phyloP scores from a whole-genome alignment of 2,888 invertebrate genomes.

The Therioaphis trifolii region DNA sequence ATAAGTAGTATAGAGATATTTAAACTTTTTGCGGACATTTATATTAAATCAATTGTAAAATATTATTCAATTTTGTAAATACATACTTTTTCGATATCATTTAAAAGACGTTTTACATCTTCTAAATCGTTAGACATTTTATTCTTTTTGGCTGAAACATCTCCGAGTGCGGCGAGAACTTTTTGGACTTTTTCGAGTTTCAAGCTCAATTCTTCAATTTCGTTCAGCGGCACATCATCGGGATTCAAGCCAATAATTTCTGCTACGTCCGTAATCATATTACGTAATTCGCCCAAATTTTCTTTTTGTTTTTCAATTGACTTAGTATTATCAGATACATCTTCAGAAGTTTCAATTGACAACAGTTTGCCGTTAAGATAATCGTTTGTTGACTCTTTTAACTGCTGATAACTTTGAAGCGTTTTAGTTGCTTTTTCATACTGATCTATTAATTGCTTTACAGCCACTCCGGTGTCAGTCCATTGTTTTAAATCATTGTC shows the following conservation, averaged over 20 bases:
- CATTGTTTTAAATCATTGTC: slow-evolving; percentile 25
- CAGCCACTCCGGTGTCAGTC: slow-evolving; percentile 5
- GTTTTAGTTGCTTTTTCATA: slow-evolving; percentile 39
- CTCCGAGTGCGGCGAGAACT: slow-evolving; percentile 79
- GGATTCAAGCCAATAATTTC: slow-evolving; percentile 80
- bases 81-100: slow-evolving; percentile 54
- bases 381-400: slow-evolving; percentile 37
- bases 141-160: slow-evolving; percentile 69
- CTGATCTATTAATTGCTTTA: slow-evolving; percentile 34
- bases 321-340: slow-evolving; percentile 40
- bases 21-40: slow-evolving; percentile 22
- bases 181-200: slow-evolving; percentile 81
- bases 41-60: slow-evolving; percentile 27
- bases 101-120: slow-evolving; percentile 34
- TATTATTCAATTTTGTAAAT: neutral
- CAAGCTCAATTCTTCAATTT: slow-evolving; percentile 81
- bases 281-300: slow-evolving; percentile 77
- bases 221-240: slow-evolving; percentile 70
- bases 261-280: slow-evolving; percentile 82
- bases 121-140: slow-evolving; percentile 26
- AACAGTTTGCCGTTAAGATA: slow-evolving; percentile 6
- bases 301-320: slow-evolving; percentile 72
- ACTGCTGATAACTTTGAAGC: slow-evolving; percentile 26
- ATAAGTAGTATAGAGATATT: slow-evolving; percentile 24
- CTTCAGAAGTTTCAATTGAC: slow-evolving; percentile 49